A percentile compares a stretch with the other conserved stretches of the same genome.
These are phyloP conservation scores for Falco peregrinus DNA, from an alignment of 2,797 vertebrate species.

Conservation along the genomic window DNA sequence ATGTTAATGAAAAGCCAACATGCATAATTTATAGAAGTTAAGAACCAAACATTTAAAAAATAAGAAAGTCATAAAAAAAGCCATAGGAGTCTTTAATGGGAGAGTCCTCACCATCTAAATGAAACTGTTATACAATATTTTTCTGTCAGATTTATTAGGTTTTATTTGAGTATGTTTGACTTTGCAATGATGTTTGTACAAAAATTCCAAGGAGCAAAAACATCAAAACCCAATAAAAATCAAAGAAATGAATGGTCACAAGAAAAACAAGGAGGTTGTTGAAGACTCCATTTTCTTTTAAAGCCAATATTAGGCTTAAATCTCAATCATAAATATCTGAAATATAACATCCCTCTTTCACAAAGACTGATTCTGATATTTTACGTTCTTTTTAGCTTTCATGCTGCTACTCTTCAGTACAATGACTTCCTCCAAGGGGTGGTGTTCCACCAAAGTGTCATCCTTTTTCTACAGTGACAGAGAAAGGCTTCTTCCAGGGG, in stretches of 20 bases:
- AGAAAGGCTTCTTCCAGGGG: not conserved
- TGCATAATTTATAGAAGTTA: constrained; percentile 73
- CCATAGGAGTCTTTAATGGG: constrained; percentile 62
- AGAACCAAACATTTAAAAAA: constrained; percentile 55
- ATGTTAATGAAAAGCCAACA: constrained; percentile 76
- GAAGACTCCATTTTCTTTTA: not conserved
- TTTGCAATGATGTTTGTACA: not conserved
- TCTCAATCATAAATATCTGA: not conserved
- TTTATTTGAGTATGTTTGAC: constrained; percentile 61
- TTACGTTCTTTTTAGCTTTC: not conserved
- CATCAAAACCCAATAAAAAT: constrained; percentile 6
- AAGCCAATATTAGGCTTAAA: not conserved
- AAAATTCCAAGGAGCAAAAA: constrained; percentile 23
- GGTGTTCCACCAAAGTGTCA: not conserved
- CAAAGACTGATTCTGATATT: not conserved
- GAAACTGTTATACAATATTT: constrained; percentile 41
- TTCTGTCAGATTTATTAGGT: constrained; percentile 67
- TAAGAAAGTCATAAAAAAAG: constrained; percentile 64
- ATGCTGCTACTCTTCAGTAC: not conserved
- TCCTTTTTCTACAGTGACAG: not conserved
- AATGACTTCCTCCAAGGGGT: not conserved
- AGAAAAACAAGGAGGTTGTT: not conserved
- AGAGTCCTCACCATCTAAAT: constrained; percentile 41
- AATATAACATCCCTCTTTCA: not conserved
- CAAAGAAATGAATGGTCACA: not conserved